Conservation (phyloP, 2,888 invertebrate species). For the Julus scandinavius region DNA sequence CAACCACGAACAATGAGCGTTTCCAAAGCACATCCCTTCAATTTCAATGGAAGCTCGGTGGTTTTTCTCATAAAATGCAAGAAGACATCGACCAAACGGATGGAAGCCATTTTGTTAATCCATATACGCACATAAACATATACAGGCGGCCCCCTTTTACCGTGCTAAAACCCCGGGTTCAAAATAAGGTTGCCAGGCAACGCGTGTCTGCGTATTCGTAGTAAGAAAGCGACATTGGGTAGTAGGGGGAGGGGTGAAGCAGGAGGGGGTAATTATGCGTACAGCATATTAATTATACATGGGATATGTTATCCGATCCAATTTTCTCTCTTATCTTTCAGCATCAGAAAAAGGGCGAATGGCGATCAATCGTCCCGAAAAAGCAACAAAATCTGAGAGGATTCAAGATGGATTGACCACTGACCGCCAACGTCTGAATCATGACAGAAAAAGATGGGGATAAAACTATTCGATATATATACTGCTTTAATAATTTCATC, state of each 20-base stretch:
- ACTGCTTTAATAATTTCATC: too few relatives aligned
- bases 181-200: conserved; percentile 21
- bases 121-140: conserved; percentile 33
- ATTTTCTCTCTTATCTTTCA: conserved; percentile 39
- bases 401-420: not conserved
- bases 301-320: conserved; percentile 46
- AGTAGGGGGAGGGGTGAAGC: not conserved
- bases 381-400: conserved; percentile 24
- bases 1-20: conserved; percentile 48
- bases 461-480: not conserved
- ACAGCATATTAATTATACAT: conserved; percentile 52
- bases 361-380: conserved; percentile 12
- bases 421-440: not conserved
- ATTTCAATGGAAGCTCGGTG: conserved; percentile 15
- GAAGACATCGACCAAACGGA: conserved; percentile 46
- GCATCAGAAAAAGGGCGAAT: not conserved
- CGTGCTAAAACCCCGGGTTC: conserved; percentile 14
- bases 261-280: conserved; percentile 50
- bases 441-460: not conserved
- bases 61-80: conserved; percentile 45
- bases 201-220: conserved; percentile 14
- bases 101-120: conserved; percentile 46
- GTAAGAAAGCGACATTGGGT: not conserved
- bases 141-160: conserved; percentile 15
- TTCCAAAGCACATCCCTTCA: conserved; percentile 42